phyloP scores from a whole-genome alignment of 1,140 invertebrate species.

The Drosophila pandora region DNA sequence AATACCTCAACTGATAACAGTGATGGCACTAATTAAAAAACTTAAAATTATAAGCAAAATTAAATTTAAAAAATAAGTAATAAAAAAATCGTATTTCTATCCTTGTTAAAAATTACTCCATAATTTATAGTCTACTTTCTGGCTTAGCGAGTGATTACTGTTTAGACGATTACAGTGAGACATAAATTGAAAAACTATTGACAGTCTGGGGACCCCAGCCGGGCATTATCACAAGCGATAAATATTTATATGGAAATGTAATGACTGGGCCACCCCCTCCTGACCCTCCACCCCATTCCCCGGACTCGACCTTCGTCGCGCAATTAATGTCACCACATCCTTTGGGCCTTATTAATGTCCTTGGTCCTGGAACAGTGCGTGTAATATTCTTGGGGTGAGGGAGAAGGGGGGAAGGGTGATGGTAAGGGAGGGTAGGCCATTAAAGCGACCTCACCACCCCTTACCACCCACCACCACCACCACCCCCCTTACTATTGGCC shows the following conservation, averaged over 20 bases:
- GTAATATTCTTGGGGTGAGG: background rate
- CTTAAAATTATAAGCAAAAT: background rate
- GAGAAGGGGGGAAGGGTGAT: background rate
- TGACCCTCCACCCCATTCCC: background rate
- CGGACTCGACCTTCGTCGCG: conserved; percentile 40
- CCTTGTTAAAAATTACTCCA: too few species aligned
- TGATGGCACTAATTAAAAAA: background rate
- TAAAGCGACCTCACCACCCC: conserved; percentile 40
- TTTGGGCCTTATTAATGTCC: conserved; percentile 81
- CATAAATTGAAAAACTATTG: conserved; percentile 81
- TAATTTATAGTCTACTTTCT: background rate
- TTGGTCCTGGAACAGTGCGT: conserved; percentile 19
- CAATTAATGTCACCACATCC: conserved; percentile 82
- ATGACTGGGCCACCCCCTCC: conserved; percentile 41
- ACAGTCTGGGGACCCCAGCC: conserved; percentile 11
- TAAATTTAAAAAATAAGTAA: background rate
- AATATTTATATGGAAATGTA: conserved; percentile 82
- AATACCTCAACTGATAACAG: background rate
- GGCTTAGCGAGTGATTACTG: background rate
- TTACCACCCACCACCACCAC: background rate
- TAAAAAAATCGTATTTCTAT: background rate
- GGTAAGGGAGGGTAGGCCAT: conserved; percentile 45
- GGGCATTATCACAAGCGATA: conserved; percentile 78
- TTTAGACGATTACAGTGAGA: conserved; percentile 3
- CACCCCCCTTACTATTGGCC: conserved; percentile 28